These are phyloP conservation scores for Sarcophaga bullata DNA, from an alignment of 1,140 invertebrate genomes.

Conservation along the genomic window DNA sequence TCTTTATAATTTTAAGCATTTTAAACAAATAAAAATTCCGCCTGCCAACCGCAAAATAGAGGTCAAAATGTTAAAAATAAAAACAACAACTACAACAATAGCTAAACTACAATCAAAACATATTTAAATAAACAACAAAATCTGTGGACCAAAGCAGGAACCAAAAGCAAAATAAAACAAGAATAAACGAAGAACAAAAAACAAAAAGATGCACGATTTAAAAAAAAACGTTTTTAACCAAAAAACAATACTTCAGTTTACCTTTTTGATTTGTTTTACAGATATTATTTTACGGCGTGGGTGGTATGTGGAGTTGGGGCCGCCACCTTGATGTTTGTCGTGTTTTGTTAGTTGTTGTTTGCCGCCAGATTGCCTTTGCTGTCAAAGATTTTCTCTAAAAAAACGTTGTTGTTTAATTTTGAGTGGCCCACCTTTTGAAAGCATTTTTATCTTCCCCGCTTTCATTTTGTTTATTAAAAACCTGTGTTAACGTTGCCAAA, in stretches of 20 bases:
- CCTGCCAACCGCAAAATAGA: background rate
- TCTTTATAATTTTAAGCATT: no score
- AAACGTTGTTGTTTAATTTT: background rate
- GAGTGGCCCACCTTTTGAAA: slow-evolving; percentile 6
- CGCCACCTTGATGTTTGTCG: slow-evolving; percentile 36
- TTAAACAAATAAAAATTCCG: background rate
- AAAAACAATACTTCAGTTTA: slow-evolving; percentile 43
- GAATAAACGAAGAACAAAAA: no score
- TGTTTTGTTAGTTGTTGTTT: slow-evolving; percentile 19
- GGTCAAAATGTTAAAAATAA: slow-evolving; percentile 21
- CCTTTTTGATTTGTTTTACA: slow-evolving; percentile 52
- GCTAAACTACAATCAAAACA: background rate
- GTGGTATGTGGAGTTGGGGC: background rate
- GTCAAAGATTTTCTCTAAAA: slow-evolving; percentile 31
- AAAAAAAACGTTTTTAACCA: no score
- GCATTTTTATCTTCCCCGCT: background rate
- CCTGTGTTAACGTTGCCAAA: no score
- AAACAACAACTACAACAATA: background rate
- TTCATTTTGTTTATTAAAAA: no score
- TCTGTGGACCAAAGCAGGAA: background rate
- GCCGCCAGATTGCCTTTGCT: slow-evolving; percentile 24
- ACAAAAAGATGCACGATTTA: no score
- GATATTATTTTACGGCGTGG: slow-evolving; percentile 40
- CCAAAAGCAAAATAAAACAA: background rate
- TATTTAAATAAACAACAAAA: background rate